Conservation (phyloP, 2,113 vertebrate species). For the Saimiri boliviensis region DNA sequence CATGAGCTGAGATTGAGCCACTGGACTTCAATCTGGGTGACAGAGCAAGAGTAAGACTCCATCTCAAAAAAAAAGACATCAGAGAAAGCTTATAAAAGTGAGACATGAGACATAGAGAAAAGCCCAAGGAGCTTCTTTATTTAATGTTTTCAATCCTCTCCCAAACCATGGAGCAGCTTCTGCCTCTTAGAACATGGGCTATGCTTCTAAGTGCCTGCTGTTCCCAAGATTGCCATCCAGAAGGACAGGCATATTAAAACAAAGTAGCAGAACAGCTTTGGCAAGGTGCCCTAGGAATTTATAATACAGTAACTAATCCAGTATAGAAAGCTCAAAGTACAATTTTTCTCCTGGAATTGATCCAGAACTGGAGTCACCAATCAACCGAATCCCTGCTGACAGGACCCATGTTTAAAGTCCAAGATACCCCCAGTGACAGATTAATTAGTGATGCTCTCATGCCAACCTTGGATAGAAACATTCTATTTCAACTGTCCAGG, state of each 20-base stretch:
- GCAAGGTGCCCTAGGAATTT: neutral
- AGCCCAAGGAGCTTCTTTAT: neutral
- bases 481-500: neutral
- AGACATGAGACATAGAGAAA: neutral
- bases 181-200: neutral
- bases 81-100: neutral
- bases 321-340: neutral
- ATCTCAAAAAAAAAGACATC: neutral
- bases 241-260: neutral
- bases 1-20: neutral
- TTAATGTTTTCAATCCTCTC: neutral
- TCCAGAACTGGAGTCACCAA: neutral
- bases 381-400: neutral
- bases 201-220: neutral
- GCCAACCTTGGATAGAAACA: neutral
- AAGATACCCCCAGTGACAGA: neutral
- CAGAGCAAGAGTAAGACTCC: neutral
- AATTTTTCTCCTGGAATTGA: neutral
- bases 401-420: neutral
- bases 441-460: neutral
- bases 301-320: neutral
- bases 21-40: neutral
- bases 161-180: neutral
- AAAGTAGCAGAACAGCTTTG: neutral
- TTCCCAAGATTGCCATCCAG: neutral